phyloP scores from a whole-genome alignment of 2,888 invertebrate genomes.

The Tipula helvola region DNA sequence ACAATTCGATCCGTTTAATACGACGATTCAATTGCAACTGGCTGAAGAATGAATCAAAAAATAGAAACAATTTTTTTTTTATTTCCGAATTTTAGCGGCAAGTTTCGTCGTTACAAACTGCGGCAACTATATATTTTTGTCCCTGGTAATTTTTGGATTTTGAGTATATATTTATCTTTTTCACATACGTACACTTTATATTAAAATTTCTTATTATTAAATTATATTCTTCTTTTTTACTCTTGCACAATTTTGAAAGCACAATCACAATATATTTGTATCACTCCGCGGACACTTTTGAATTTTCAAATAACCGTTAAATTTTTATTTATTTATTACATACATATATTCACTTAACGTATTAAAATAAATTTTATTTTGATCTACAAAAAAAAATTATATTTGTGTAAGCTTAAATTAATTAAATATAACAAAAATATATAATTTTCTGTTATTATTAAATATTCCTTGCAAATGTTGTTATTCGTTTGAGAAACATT shows the following conservation, averaged over 20 bases:
- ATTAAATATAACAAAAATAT: background rate
- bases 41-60: conserved; percentile 11
- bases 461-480: conserved; percentile 7
- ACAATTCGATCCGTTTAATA: conserved; percentile 23
- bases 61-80: background rate
- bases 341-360: background rate
- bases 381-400: background rate
- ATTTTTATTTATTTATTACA: background rate
- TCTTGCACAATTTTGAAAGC: background rate
- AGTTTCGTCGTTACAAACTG: conserved; percentile 11
- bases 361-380: background rate
- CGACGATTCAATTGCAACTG: conserved; percentile 29
- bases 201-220: background rate
- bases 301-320: background rate
- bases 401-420: background rate
- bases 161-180: background rate
- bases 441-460: background rate
- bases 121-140: conserved; percentile 7
- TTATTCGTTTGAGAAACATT: conserved; percentile 31
- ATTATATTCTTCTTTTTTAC: background rate
- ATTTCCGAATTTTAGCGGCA: conserved; percentile 4
- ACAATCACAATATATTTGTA: background rate
- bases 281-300: background rate
- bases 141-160: conserved; percentile 5
- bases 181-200: background rate